Percentiles rank a stretch among this genome's conserved stretches.
Evolutionary conservation across 2,797 vertebrate genomes (phyloP).

Genomic region (Aythya fuligula): DNA sequence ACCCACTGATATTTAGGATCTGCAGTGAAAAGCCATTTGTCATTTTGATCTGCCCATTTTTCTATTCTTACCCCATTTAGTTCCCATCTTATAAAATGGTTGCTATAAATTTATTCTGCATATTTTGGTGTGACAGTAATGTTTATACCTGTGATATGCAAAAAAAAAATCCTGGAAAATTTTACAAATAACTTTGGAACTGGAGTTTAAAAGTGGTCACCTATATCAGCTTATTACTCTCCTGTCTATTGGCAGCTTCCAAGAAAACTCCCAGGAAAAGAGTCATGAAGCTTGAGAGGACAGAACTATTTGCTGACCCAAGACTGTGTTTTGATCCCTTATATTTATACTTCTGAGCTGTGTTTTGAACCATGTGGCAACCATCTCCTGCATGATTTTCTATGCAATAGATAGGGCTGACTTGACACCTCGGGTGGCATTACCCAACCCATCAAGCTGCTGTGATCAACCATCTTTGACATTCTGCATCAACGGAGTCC

Average conservation of each 20-base stretch:
- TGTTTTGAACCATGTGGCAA: rapidly evolving
- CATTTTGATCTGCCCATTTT: background rate
- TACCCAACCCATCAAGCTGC: rapidly evolving
- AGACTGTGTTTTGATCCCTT: rapidly evolving
- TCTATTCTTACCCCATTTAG: background rate
- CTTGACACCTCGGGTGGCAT: too few species aligned
- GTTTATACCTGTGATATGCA: background rate
- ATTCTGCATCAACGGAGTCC: rapidly evolving
- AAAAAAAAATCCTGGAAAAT: background rate
- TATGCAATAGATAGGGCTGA: background rate
- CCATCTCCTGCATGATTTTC: background rate
- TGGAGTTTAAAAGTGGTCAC: background rate
- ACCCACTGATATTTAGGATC: background rate
- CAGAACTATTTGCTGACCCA: background rate
- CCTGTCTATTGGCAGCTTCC: background rate
- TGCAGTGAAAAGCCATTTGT: background rate
- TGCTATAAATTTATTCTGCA: background rate
- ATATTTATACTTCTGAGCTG: background rate
- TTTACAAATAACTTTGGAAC: background rate
- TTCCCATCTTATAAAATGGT: background rate
- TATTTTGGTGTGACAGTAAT: background rate
- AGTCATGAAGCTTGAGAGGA: rapidly evolving
- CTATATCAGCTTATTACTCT: background rate
- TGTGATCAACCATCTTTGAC: rapidly evolving
- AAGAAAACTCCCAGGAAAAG: background rate